Base-by-base conservation (phyloP, 1,140 invertebrate species). In the Euura saliciscinereae region DNA sequence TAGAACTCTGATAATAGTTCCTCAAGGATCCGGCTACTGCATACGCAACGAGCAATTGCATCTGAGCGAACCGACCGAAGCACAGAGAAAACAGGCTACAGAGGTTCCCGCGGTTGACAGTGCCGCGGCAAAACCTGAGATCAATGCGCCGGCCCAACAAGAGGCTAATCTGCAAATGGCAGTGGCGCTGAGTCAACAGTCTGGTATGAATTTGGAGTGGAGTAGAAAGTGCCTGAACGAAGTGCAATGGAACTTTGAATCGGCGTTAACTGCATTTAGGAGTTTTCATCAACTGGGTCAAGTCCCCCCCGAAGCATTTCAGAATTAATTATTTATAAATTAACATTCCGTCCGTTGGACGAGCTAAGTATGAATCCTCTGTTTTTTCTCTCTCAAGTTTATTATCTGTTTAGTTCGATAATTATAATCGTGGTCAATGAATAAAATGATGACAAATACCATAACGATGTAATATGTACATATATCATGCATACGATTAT, bases 11-110 rank as follows among this genome's bases (percentile, higher is more conserved):
- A 87, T 94, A 1, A 92, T 96, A 72, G 92, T 95, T 71, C 93
- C 94, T 6, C 89, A 90, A 51, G 90, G 90, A 8, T 80, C 78
- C 46, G 93, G 93, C 46, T 95, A 92, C 86, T 93, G 93, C 76
- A 94, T 97, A 69, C 89, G 91, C 68, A 97, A 96, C 84, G 95
- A 97, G 79, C 89, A 92, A 78, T 81, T 96, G 3, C 92, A 91
- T 73, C 85, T 97, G 64, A 92, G 91, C 7, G 92, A 91, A 83
- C 91, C 94, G 11, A 92, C 91, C 3, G 82, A 89, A 28, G 90
- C 92, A 65, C 94, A 96, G 87, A 85, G 90, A 82, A 90, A 84
- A 71, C 83, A 82, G 5, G 45, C 13, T 45, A 69, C 68, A 6
- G 45, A 44, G 28, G 2, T 45, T 69, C 11, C 68, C 45, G 42